These are phyloP conservation scores for Encarsia formosa DNA, from an alignment of 2,888 invertebrate species.

Conservation along the genomic window DNA sequence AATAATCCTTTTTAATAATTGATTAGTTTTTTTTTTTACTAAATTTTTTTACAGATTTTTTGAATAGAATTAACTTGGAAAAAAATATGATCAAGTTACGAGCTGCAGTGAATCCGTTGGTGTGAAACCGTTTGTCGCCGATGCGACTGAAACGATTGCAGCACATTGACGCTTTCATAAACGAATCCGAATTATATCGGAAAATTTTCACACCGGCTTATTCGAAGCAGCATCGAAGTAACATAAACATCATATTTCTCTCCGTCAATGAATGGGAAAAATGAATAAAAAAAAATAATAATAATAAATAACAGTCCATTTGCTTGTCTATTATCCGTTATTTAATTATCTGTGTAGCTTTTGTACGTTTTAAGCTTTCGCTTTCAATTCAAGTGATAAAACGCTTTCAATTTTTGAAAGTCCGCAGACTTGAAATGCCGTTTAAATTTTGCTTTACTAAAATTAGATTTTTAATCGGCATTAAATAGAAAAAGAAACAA, in stretches of 20 bases:
- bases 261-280: slow-evolving; percentile 1
- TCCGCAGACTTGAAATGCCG: slow-evolving; percentile 24
- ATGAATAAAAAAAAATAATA: too few species aligned
- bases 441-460: slow-evolving; percentile 10
- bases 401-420: slow-evolving; percentile 19
- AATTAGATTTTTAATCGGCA: slow-evolving; percentile 2
- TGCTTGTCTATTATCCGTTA: slow-evolving; percentile 18
- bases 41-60: neutral
- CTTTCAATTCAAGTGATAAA: slow-evolving; percentile 10
- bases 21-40: neutral
- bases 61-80: neutral
- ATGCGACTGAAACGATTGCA: too few species aligned
- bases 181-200: too few species aligned
- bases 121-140: too few species aligned
- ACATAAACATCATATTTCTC: neutral
- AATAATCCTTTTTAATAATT: too few species aligned
- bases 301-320: slow-evolving; percentile 8
- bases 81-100: too few species aligned
- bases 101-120: too few species aligned
- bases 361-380: slow-evolving; percentile 15
- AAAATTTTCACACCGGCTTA: too few species aligned
- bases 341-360: slow-evolving; percentile 9
- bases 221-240: too few species aligned
- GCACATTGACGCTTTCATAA: too few species aligned
- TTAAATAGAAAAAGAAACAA: slow-evolving; percentile 3